phyloP scores from a whole-genome alignment of 2,113 vertebrate genomes.

The Prunella himalayana region DNA sequence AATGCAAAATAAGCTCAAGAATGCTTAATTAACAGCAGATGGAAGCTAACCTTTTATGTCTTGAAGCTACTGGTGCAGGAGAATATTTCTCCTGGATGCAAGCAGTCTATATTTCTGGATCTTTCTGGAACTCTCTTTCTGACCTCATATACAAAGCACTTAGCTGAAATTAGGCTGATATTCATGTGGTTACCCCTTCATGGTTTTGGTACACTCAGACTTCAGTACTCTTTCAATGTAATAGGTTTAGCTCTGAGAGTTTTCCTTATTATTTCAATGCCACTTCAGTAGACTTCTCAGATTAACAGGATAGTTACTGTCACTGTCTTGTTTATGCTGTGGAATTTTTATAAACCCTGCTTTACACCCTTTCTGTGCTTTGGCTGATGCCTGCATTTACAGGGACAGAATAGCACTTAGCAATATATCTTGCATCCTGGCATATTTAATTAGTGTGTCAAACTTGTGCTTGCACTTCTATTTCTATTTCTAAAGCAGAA shows the following conservation, averaged over 20 bases:
- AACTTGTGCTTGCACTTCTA: constrained; percentile 22
- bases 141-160: not conserved
- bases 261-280: not conserved
- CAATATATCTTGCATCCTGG: not conserved
- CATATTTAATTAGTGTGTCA: constrained; percentile 46
- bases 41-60: not conserved
- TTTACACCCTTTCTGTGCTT: not conserved
- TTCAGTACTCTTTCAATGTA: not conserved
- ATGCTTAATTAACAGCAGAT: constrained; percentile 33
- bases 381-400: not conserved
- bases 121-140: not conserved
- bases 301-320: not conserved
- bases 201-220: not conserved
- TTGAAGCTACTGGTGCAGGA: not conserved
- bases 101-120: not conserved
- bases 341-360: not conserved
- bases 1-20: not conserved
- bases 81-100: not conserved
- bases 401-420: not conserved
- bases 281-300: not conserved
- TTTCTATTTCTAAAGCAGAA: constrained; percentile 43
- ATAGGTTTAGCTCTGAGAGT: not conserved
- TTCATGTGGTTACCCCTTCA: not conserved
- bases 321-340: not conserved
- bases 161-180: not conserved